Base-by-base conservation (phyloP, 2,113 vertebrate species). In the Talpa occidentalis region DNA sequence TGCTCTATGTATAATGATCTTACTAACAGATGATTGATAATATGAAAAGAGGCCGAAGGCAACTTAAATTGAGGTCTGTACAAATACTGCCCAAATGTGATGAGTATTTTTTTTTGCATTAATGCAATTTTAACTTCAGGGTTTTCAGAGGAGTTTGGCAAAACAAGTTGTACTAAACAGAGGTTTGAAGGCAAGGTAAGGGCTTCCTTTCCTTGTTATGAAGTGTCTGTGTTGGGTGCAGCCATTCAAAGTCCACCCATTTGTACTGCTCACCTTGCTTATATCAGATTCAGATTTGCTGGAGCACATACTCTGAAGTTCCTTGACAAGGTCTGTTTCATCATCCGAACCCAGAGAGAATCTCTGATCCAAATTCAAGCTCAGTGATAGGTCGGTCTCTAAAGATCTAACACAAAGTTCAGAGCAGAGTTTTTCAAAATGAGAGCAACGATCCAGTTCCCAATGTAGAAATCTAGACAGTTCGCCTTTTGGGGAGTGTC, bases 281-380 rank as follows among this genome's bases (percentile, higher is more conserved):
- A 99, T 99, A 96, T 99, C 99, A 78, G 99, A 99, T 97, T 99
- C 99, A 0, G 99, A 99, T 98, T 98, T 99, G 98, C 99, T 99
- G 98, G 99, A 99, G 98, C 99, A 99, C 99, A 99, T 98, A 70
- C 98, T 99, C 98, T 99, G 99, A 93, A 99, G 99, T 96, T 99
- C 99, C 96, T 98, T 98, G 94, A 99, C 99, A 93, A 99, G 97
- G 97, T 99, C 99, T 0, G 98, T 98, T 96, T 99, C 99, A 86
- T 99, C 99, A 67, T 99, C 99, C 14, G 99, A 99, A 97, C 98
- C 98, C 80, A 99, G 96, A 59, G 98, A 98, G 82, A 99, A 96
- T 80, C 98, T 98, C 60, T 98, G 98, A 35, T 99, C 98, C 94
- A 98, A 88, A 94, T 97, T 96, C 95, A 98, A 85, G 0, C 73